Evolutionary conservation across 2,797 vertebrate species (phyloP).

Genomic region (Darevskia mixta): DNA sequence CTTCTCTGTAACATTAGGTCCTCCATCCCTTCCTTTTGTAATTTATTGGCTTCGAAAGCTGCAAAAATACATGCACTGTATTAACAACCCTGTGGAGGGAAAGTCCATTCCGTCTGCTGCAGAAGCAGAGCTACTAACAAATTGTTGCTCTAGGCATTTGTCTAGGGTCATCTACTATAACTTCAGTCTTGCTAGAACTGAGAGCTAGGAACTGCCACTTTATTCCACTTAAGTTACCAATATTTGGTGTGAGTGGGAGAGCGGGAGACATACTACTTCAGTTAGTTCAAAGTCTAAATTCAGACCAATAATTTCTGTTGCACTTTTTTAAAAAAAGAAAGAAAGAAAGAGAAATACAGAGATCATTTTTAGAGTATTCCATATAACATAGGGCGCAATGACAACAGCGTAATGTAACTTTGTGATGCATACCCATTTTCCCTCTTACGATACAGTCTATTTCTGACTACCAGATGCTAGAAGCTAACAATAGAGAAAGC

Average conservation of each 20-base stretch:
- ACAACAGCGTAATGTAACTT: constrained; percentile 52
- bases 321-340: neutral
- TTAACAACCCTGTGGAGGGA: neutral
- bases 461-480: constrained; percentile 14
- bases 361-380: constrained; percentile 66
- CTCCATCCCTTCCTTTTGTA: neutral
- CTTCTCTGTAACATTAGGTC: neutral
- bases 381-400: constrained; percentile 46
- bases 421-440: constrained; percentile 38
- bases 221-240: neutral
- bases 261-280: neutral
- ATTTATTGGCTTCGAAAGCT: neutral
- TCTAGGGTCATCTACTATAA: neutral
- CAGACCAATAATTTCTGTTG: neutral
- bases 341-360: neutral
- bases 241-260: neutral
- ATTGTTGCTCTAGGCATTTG: constrained; percentile 5
- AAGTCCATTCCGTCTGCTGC: constrained; percentile 5
- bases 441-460: constrained; percentile 10
- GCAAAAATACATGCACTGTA: neutral
- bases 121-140: constrained; percentile 5
- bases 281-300: neutral
- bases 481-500: constrained; percentile 28
- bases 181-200: neutral
- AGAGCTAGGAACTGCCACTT: neutral